Base-by-base conservation (phyloP, 2,888 invertebrate species). In the Anodontia alba region DNA sequence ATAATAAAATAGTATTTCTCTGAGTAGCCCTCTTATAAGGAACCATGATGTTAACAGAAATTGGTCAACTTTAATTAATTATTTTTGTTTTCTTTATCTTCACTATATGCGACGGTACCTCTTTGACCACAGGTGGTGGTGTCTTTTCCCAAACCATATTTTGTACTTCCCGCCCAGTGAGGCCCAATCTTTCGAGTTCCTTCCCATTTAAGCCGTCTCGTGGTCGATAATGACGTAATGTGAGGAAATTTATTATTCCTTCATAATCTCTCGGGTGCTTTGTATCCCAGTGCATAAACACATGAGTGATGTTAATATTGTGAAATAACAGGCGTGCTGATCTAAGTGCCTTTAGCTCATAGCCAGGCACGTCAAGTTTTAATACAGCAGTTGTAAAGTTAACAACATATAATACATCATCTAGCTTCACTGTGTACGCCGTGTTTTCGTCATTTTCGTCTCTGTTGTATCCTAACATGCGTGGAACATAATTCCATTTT, bases 201-300 rank as follows among this genome's bases (percentile, higher is more conserved):
- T 62, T 10, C 1, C 62, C 62, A 33, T 62, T 2, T 1, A 33
- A 17, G 3, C 20, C 8, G 5, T 33, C 33, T 62, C 26, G 23
- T 17, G 62, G 29, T 1, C 12, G 33, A 17, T 62, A 62, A 62
- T 62, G 31, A 2, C 33, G 31, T 12, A 1, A 3, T 1, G 33
- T 33, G 31, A 62, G 33, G 17, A 62, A 62, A 8, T 62, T 20
- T 12, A 20, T 17, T 20, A 33, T 33, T 33, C 20, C 62, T 3
- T 62, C 5, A 1, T 33, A 15, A 15, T 62, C 62, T 33, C 1
- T 15, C 33, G 67, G 20, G 1, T 10, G 3, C 29, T 20, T 31
- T 20, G 12, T 29, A 33, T 5, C 29, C 89, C 88, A 89, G 42
- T 86, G 81, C 76, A 86, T 86, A 23, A 89, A 76, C 0, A 88